Evolutionary conservation across 2,113 vertebrate genomes (phyloP), one percentile per base, ranked within the genome.

Genomic region (Dendrocopos noguchii): DNA sequence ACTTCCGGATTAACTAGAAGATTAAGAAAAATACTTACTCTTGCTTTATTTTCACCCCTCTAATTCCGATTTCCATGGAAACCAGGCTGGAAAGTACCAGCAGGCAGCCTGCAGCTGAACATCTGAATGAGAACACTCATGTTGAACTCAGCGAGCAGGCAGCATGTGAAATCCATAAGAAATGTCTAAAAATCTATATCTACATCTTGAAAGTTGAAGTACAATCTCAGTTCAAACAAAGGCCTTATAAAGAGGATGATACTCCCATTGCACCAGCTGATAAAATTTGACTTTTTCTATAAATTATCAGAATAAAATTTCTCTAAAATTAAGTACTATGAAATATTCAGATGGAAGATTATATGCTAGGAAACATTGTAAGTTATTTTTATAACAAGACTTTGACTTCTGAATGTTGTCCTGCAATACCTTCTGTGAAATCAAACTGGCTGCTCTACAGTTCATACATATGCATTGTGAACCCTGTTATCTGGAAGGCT

Each of bases 51-150:
- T 94, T 90, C 92, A 88, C 85, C 56, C 53, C 14, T 88, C 50
- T 94, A 93, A 94, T 93, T 94, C 75, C 61, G 39, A 95, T 97
- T 96, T 95, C 96, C 95, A 96, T 96, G 95, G 96, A 95, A 96
- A 96, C 96, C 5, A 19, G 83, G 66, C 72, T 95, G 80, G 91
- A 95, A 94, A 88, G 87, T 61, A 94, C 80, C 92, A 95, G 95
- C 96, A 95, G 89, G 94, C 87, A 96, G 91, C 80, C 92, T 93
- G 94, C 84, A 95, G 87, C 85, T 95, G 91, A 95, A 95, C 92
- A 93, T 87, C 96, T 93, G 90, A 94, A 95, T 91, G 77, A 91
- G 91, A 93, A 90, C 9, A 12, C 81, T 95, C 57, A 68, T 84
- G 94, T 90, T 93, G 88, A 88, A 91, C 95, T 95, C 87, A 64